Base-by-base conservation (phyloP, 1,140 invertebrate species). In the Orussus abietinus region DNA sequence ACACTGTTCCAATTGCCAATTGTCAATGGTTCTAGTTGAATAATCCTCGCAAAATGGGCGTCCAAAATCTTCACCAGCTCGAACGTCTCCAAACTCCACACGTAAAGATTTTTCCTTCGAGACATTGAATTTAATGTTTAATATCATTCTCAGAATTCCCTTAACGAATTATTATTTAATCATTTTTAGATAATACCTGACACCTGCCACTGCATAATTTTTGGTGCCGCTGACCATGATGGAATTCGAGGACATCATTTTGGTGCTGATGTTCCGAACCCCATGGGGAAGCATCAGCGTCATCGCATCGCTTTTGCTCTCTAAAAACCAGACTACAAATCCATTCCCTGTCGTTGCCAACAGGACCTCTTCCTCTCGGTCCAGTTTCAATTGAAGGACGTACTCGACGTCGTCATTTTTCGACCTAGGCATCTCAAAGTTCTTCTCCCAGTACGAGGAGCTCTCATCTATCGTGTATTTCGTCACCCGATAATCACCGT, bases 11-110 rank as follows among this genome's bases (percentile, higher is more conserved):
- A 94, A 44, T 87, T 83, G 2, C 88, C 88, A 29, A 91, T 80
- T 10, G 86, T 92, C 5, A 94, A 64, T 1, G 90, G 81, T 47
- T 88, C 85, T 34, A 98, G 72, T 55, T 93, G 89, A 32, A 98
- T 92, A 6, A 99, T 98, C 42, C 96, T 77, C 1, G 92, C 94
- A 61, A 98, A 98, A 70, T 99, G 96, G 1, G 95, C 95, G 60
- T 98, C 95, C 9, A 99, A 67, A 4, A 91, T 80, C 75, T 98
- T 96, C 1, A 96, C 80, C 37, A 98, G 74, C 44, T 91, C 81
- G 1, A 77, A 78, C 3, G 79, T 83, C 47, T 80, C 76, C 9
- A 96, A 75, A 59, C 85, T 86, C 93, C 94, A 98, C 0, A 98
- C 88, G 63, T 97, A 98, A 1, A 98, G 72, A 72, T 89, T 95